Conservation (phyloP, 2,797 vertebrate genomes). For the Allobates femoralis region DNA sequence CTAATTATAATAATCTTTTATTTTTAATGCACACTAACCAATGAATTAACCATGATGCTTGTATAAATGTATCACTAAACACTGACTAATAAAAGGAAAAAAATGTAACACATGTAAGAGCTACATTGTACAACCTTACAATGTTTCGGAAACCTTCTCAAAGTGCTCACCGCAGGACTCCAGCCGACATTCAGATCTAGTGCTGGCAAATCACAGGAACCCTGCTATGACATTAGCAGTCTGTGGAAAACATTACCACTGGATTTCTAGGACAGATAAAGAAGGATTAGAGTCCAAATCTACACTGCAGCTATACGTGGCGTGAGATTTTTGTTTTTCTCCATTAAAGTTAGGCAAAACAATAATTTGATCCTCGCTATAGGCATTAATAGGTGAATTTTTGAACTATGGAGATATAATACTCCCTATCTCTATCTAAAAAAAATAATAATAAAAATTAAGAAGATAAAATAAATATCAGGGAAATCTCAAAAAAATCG, state of each 20-base stretch:
- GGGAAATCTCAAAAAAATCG: too few relatives aligned
- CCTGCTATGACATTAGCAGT: constrained; percentile 15
- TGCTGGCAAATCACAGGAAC: constrained; percentile 15
- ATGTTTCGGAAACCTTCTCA: constrained; percentile 18
- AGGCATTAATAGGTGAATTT: background rate
- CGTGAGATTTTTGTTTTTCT: background rate
- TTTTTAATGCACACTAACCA: background rate
- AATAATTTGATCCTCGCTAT: background rate
- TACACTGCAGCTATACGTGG: background rate
- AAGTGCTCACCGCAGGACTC: constrained; percentile 8
- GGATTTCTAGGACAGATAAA: background rate
- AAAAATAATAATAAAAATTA: too few relatives aligned
- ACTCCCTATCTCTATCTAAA: background rate
- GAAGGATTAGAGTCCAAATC: background rate
- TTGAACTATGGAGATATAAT: background rate
- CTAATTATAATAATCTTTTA: too few relatives aligned
- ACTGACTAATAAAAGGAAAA: background rate
- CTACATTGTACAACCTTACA: background rate
- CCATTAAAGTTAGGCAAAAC: background rate
- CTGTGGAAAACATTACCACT: constrained; percentile 1
- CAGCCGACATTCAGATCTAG: constrained; percentile 20
- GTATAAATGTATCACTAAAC: background rate
- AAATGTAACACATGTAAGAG: background rate
- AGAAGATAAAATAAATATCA: too few relatives aligned
- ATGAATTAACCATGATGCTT: background rate